Evolutionary conservation across 1,140 invertebrate species (phyloP).

Genomic region (Hyphantria cunea): DNA sequence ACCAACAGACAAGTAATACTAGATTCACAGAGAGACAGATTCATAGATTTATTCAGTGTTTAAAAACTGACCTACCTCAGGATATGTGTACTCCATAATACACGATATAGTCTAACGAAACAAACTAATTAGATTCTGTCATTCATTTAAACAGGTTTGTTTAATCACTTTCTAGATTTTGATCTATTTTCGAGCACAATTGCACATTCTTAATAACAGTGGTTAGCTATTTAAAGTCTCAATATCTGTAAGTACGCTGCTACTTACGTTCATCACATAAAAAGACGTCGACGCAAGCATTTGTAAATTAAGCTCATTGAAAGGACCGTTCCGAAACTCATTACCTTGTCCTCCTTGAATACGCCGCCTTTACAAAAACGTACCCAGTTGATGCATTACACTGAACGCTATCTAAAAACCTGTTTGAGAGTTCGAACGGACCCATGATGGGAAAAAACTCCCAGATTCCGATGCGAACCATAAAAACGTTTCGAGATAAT

Average conservation of each 20-base stretch:
- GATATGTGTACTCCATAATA: too few relatives aligned
- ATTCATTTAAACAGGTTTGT: too few relatives aligned
- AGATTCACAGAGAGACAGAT: too few relatives aligned
- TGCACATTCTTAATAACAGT: neutral
- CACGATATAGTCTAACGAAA: too few relatives aligned
- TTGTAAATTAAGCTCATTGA: slow-evolving; percentile 52
- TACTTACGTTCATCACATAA: slow-evolving; percentile 12
- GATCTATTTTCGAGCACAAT: neutral
- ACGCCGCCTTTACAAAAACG: slow-evolving; percentile 74
- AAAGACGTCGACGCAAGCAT: slow-evolving; percentile 18
- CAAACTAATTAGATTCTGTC: too few relatives aligned
- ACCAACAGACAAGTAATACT: too few relatives aligned
- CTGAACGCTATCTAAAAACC: slow-evolving; percentile 78
- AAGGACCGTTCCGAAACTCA: slow-evolving; percentile 64
- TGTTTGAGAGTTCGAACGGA: slow-evolving; percentile 72
- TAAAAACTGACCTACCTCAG: too few relatives aligned
- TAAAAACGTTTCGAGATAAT: slow-evolving; percentile 80
- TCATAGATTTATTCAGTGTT: too few relatives aligned
- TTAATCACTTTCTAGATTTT: neutral
- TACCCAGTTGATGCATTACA: slow-evolving; percentile 76
- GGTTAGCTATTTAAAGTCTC: neutral
- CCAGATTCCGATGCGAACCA: slow-evolving; percentile 78
- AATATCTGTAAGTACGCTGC: slow-evolving; percentile 5
- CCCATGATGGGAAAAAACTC: slow-evolving; percentile 73
- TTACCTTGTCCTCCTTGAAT: slow-evolving; percentile 69